phyloP scores from a whole-genome alignment of 2,113 vertebrate genomes.

The Ailuropoda melanoleuca region DNA sequence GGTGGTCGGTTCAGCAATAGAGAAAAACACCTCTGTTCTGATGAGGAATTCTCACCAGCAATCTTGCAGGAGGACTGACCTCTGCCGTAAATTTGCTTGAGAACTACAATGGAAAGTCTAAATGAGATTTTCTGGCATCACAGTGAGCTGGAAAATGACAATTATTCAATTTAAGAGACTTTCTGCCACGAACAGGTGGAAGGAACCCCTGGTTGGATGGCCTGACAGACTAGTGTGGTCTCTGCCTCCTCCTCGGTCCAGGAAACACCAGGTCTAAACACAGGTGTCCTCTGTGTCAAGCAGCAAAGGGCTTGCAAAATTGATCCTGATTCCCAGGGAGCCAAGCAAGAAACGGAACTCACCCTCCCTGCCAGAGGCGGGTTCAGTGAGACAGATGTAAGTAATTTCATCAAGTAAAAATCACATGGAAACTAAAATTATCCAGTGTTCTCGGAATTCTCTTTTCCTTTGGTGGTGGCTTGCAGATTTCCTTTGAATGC shows the following conservation, averaged over 20 bases:
- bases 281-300: slow-evolving; percentile 65
- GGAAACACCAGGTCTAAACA: slow-evolving; percentile 66
- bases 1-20: slow-evolving; percentile 59
- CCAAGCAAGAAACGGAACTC: slow-evolving; percentile 41
- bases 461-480: slow-evolving; percentile 20
- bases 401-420: slow-evolving; percentile 74
- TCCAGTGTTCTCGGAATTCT: slow-evolving; percentile 56
- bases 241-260: slow-evolving; percentile 11
- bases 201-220: slow-evolving; percentile 51
- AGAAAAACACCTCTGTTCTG: slow-evolving; percentile 55
- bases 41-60: slow-evolving; percentile 72
- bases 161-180: slow-evolving; percentile 81
- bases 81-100: slow-evolving; percentile 77
- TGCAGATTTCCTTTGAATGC: neutral
- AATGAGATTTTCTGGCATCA: slow-evolving; percentile 81
- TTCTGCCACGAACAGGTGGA: slow-evolving; percentile 62
- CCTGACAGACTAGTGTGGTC: neutral
- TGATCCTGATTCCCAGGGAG: slow-evolving; percentile 71
- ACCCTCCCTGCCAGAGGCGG: slow-evolving; percentile 44
- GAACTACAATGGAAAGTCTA: slow-evolving; percentile 78
- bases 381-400: slow-evolving; percentile 64
- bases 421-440: slow-evolving; percentile 69
- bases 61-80: slow-evolving; percentile 73
- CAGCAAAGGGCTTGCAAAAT: slow-evolving; percentile 57
- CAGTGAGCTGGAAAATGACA: slow-evolving; percentile 78